A percentile compares a stretch with the other conserved stretches of the same genome.
phyloP scores from a whole-genome alignment of 2,888 invertebrate genomes.

The Drosophila atripex region DNA sequence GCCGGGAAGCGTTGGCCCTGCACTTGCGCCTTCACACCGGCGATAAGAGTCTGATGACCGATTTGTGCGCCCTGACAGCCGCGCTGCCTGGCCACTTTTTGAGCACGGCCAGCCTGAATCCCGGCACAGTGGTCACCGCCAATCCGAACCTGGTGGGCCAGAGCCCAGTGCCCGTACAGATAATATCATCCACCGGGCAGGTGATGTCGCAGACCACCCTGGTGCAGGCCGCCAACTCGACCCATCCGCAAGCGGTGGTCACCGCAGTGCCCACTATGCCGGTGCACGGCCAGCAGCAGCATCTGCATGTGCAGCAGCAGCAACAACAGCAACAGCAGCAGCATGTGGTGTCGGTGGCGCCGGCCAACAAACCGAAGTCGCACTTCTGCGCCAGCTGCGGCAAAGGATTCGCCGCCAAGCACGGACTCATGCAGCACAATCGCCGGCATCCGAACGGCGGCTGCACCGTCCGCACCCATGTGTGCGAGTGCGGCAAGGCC shows the following conservation, averaged over 20 bases:
- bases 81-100: conserved; percentile 89
- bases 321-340: conserved; percentile 80
- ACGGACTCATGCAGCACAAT: conserved; percentile 91
- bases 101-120: conserved; percentile 82
- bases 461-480: conserved; percentile 91
- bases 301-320: conserved; percentile 75
- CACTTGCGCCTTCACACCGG: conserved; percentile 92
- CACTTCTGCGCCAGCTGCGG: conserved; percentile 92
- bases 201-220: conserved; percentile 84
- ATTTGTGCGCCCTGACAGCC: conserved; percentile 91
- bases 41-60: conserved; percentile 91
- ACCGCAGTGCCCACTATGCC: conserved; percentile 81
- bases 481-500: conserved; percentile 93
- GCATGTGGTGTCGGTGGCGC: conserved; percentile 71
- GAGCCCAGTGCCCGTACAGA: conserved; percentile 84
- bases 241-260: conserved; percentile 82
- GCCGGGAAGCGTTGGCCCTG: conserved; percentile 90
- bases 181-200: conserved; percentile 84
- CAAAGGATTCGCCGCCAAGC: conserved; percentile 92
- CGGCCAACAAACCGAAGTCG: conserved; percentile 87
- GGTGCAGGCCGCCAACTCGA: conserved; percentile 83
- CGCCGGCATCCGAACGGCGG: conserved; percentile 91
- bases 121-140: conserved; percentile 83
- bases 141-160: conserved; percentile 83
- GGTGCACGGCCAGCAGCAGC: conserved; percentile 85